Evolutionary conservation across 2,797 vertebrate genomes (phyloP).

Genomic region (Eurystomus glaucurus): DNA sequence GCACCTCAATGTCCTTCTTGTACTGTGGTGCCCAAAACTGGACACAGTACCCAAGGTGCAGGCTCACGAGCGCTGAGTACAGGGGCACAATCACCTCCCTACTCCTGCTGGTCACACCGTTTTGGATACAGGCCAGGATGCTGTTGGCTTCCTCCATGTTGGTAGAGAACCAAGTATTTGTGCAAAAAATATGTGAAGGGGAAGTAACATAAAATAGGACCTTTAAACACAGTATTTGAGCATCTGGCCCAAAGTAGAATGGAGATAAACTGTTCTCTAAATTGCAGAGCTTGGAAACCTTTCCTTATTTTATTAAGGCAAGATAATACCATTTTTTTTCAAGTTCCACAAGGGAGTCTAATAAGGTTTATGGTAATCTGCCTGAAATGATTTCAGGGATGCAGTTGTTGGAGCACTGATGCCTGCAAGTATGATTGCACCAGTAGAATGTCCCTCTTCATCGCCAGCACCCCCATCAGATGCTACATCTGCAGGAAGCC

Average conservation of each 20-base stretch:
- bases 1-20: too few species aligned
- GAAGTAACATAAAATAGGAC: not conserved
- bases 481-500: conserved; percentile 84
- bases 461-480: conserved; percentile 92
- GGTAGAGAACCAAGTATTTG: not conserved
- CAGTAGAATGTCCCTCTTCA: conserved; percentile 92
- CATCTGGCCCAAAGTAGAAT: not conserved
- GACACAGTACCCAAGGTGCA: too few species aligned
- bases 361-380: not conserved
- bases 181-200: not conserved
- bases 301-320: not conserved
- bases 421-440: conserved; percentile 98
- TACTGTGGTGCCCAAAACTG: too few species aligned
- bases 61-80: too few species aligned
- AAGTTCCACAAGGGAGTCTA: not conserved
- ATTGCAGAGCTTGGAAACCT: not conserved
- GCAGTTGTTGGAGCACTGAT: conserved; percentile 95
- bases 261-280: not conserved
- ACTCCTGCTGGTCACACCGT: too few species aligned
- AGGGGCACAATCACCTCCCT: too few species aligned
- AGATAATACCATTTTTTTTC: not conserved
- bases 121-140: too few species aligned
- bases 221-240: not conserved
- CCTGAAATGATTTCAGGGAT: conserved; percentile 85
- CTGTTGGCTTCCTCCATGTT: not conserved